phyloP scores from a whole-genome alignment of 2,113 vertebrate genomes.

The Phyllostomus hastatus region DNA sequence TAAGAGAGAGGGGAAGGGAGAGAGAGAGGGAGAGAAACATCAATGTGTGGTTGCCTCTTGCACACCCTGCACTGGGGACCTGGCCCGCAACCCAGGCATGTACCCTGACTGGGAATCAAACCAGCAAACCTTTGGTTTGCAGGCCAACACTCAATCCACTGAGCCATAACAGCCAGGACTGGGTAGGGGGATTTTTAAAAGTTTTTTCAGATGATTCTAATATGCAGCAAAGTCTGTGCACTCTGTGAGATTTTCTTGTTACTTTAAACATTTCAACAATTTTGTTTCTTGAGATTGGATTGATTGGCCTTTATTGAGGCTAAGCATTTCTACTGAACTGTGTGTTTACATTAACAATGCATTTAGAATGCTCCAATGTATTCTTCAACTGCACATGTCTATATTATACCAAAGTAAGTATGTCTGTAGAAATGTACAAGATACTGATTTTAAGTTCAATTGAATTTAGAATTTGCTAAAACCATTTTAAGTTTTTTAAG shows the following conservation, averaged over 20 bases:
- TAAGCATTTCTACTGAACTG: background rate
- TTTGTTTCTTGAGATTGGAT: background rate
- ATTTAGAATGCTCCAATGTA: background rate
- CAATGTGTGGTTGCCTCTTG: too few relatives aligned
- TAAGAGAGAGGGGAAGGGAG: too few relatives aligned
- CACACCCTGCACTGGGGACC: too few relatives aligned
- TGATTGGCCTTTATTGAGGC: background rate
- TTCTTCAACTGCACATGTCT: background rate
- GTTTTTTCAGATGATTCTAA: conserved; percentile 21
- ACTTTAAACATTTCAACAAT: background rate
- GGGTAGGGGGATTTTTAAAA: background rate
- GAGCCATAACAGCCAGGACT: too few relatives aligned
- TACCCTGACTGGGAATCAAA: too few relatives aligned
- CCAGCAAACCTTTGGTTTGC: too few relatives aligned
- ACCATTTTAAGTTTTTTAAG: background rate
- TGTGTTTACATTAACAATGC: background rate
- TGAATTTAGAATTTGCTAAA: conserved; percentile 10
- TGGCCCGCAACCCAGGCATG: too few relatives aligned
- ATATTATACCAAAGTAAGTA: background rate
- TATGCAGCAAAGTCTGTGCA: background rate
- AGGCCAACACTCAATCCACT: too few relatives aligned
- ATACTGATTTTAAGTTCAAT: background rate
- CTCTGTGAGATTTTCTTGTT: conserved; percentile 1
- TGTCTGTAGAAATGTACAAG: background rate
- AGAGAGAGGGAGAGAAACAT: too few relatives aligned